Conservation (phyloP, 2,888 invertebrate genomes). For the Smittia sp. region DNA sequence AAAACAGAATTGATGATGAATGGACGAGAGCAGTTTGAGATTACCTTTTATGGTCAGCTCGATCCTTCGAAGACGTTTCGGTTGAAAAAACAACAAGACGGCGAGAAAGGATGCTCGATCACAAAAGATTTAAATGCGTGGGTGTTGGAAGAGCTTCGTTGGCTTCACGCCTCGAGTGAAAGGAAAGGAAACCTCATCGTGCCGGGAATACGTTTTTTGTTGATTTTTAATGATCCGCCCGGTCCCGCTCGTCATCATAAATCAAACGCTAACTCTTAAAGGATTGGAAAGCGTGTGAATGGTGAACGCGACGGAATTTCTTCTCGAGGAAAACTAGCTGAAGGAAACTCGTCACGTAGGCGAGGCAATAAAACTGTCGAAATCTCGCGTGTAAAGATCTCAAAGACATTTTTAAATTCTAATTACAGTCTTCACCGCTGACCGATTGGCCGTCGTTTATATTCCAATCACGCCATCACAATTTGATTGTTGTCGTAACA, state of each 20-base stretch:
- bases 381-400: slow-evolving; percentile 11
- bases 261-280: slow-evolving; percentile 20
- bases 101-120: slow-evolving; percentile 25
- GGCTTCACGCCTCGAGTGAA: slow-evolving; percentile 15
- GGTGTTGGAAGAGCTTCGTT: slow-evolving; percentile 19
- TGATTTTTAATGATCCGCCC: neutral
- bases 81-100: neutral
- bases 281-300: slow-evolving; percentile 32
- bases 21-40: neutral
- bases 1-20: slow-evolving; percentile 37
- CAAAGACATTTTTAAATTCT: slow-evolving; percentile 9
- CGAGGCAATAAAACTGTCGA: slow-evolving; percentile 14
- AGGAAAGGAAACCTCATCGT: slow-evolving; percentile 8
- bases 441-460: neutral
- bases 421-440: neutral
- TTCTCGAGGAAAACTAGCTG: neutral
- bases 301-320: slow-evolving; percentile 32
- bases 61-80: neutral
- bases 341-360: slow-evolving; percentile 16
- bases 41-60: slow-evolving; percentile 23
- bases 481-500: neutral
- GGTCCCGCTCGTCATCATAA: slow-evolving; percentile 29
- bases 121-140: slow-evolving; percentile 40
- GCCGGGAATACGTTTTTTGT: neutral
- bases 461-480: neutral